A percentile compares a stretch with the other conserved stretches of the same genome.
phyloP scores from a whole-genome alignment of 1,140 invertebrate species.

The Mizuhopecten yessoensis region DNA sequence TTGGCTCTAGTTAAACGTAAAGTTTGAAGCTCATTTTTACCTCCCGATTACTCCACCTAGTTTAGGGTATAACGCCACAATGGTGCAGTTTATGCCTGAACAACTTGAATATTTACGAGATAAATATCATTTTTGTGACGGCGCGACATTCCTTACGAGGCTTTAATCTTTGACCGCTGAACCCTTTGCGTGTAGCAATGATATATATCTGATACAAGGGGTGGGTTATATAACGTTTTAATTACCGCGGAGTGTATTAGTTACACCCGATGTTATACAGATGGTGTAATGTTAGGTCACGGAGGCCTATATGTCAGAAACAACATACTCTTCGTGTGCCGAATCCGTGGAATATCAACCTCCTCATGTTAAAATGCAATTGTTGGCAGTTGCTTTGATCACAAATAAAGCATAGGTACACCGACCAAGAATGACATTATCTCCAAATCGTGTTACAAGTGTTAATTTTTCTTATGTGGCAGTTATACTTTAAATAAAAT shows the following conservation, averaged over 20 bases:
- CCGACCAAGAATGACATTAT: no score
- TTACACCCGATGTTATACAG: background rate
- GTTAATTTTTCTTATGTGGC: no score
- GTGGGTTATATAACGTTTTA: constrained; percentile 34
- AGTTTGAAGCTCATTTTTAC: no score
- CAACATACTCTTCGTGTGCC: background rate
- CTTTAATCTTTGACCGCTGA: background rate
- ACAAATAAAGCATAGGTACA: background rate
- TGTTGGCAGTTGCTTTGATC: background rate
- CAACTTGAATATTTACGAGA: background rate
- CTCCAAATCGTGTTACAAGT: no score
- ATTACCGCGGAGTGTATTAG: background rate
- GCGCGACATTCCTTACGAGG: constrained; percentile 2
- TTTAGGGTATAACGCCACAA: background rate
- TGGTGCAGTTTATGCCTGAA: background rate
- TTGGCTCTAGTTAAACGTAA: no score
- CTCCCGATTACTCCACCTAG: no score
- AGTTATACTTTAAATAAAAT: no score
- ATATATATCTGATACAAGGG: background rate
- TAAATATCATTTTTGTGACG: background rate
- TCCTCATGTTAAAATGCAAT: background rate
- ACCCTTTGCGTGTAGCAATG: background rate
- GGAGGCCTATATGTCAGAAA: background rate
- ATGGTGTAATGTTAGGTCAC: background rate
- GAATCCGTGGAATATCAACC: background rate